Percentiles rank a stretch among this genome's conserved stretches.
phyloP scores from a whole-genome alignment of 2,113 vertebrate genomes.

The Circaetus gallicus region DNA sequence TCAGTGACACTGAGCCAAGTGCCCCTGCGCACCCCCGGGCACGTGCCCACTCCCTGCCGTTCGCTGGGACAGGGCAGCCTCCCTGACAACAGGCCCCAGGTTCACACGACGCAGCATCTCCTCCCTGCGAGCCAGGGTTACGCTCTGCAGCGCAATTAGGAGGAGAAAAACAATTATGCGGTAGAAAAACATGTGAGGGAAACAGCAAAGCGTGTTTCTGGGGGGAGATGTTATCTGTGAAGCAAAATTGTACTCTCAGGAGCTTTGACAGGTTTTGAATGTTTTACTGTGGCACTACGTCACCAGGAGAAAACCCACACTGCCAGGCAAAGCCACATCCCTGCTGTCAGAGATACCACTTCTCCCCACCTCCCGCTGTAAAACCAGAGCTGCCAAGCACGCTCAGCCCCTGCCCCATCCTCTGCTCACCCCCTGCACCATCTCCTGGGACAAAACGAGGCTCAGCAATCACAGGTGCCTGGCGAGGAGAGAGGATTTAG shows the following conservation, averaged over 20 bases:
- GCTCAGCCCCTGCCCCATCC: too few species aligned
- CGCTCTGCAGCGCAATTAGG: background rate
- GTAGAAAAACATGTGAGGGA: background rate
- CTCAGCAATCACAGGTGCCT: background rate
- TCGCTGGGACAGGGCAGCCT: background rate
- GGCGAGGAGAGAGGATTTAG: too few species aligned
- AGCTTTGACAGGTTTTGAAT: background rate
- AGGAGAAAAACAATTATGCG: background rate
- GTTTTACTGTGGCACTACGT: background rate
- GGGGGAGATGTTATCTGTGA: background rate
- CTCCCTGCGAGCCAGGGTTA: background rate
- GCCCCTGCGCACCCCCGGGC: background rate
- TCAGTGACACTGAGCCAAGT: background rate
- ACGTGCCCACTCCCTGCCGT: rapidly evolving
- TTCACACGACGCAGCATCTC: background rate
- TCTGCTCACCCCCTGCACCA: background rate
- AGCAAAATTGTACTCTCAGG: background rate
- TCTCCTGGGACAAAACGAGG: background rate
- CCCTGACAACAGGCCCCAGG: background rate
- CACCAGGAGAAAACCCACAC: background rate
- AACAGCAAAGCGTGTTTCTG: background rate
- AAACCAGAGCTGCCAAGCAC: background rate
- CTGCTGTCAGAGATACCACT: background rate
- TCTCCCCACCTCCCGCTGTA: background rate
- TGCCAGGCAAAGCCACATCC: background rate